These are phyloP conservation scores for Atta cephalotes DNA, from an alignment of 1,140 invertebrate genomes.

Conservation along the genomic window DNA sequence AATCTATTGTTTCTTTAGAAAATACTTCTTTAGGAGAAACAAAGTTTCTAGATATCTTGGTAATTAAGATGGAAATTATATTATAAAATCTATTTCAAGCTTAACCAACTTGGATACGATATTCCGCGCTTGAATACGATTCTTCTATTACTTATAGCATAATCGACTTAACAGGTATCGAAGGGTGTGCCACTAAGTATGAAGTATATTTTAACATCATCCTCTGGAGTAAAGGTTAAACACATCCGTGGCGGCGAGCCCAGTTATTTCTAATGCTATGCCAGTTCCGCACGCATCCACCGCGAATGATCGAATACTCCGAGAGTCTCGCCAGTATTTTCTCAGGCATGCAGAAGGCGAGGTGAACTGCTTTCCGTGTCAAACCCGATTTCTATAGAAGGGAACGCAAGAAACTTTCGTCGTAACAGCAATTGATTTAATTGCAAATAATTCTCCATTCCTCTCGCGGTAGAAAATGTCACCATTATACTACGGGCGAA, in stretches of 20 bases:
- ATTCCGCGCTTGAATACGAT: neutral
- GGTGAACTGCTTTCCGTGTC: constrained; percentile 51
- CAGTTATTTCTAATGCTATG: constrained; percentile 48
- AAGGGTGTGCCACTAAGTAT: constrained; percentile 27
- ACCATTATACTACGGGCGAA: constrained; percentile 24
- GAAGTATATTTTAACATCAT: constrained; percentile 28
- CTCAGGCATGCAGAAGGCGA: constrained; percentile 37
- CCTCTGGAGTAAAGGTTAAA: constrained; percentile 44
- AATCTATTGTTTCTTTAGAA: neutral
- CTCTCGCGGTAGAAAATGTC: constrained; percentile 41
- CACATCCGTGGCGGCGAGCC: constrained; percentile 24
- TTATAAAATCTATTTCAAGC: neutral
- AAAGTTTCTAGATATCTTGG: neutral
- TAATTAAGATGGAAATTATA: neutral
- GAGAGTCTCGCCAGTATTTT: constrained; percentile 33
- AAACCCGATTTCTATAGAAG: constrained; percentile 43
- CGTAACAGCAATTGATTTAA: constrained; percentile 59
- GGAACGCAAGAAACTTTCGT: constrained; percentile 50
- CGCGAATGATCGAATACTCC: constrained; percentile 31
- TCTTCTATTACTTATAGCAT: neutral
- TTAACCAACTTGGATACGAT: neutral
- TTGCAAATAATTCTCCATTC: constrained; percentile 51
- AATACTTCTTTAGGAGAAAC: neutral
- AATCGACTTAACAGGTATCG: constrained; percentile 19
- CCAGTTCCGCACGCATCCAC: constrained; percentile 47